Percentiles rank a stretch among this genome's conserved stretches.
Evolutionary conservation across 2,797 vertebrate genomes (phyloP).

Genomic region (Sebastes variabilis): DNA sequence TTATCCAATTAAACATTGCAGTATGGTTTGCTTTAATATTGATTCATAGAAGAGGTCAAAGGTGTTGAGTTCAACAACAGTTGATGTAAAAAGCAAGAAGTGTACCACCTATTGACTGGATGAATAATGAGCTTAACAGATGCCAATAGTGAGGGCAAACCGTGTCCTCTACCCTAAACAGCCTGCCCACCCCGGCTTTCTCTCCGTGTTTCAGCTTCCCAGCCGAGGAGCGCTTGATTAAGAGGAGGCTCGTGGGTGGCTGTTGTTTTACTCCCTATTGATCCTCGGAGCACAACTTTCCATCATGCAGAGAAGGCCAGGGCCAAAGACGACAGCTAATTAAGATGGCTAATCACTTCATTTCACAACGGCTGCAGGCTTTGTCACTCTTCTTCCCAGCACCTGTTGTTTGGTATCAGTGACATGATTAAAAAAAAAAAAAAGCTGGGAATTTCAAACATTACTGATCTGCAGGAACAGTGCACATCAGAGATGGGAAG

Average conservation of each 20-base stretch:
- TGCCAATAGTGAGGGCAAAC: slow-evolving; percentile 17
- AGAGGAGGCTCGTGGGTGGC: slow-evolving; percentile 49
- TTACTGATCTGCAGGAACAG: slow-evolving; percentile 3
- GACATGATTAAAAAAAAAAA: slow-evolving; percentile 40
- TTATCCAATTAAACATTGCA: slow-evolving; percentile 2
- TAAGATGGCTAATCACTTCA: slow-evolving; percentile 79
- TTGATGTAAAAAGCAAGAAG: slow-evolving; percentile 3
- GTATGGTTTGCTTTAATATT: not conserved
- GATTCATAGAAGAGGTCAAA: slow-evolving; percentile 9
- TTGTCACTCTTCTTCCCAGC: slow-evolving; percentile 59
- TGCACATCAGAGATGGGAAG: not conserved
- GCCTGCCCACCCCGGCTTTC: not conserved
- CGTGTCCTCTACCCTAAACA: slow-evolving; percentile 20
- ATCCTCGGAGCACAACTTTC: slow-evolving; percentile 72
- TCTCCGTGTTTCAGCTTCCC: slow-evolving; percentile 10
- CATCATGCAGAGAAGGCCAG: slow-evolving; percentile 70
- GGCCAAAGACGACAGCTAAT: slow-evolving; percentile 78
- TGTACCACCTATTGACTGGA: not conserved
- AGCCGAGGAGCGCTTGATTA: slow-evolving; percentile 33
- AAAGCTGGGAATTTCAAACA: not conserved
- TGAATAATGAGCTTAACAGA: slow-evolving; percentile 30
- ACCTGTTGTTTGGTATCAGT: slow-evolving; percentile 55
- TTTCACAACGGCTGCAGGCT: slow-evolving; percentile 68
- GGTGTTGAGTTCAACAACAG: slow-evolving; percentile 6
- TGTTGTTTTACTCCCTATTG: slow-evolving; percentile 64